A percentile compares a stretch with the other conserved stretches of the same genome.
Evolutionary conservation across 2,888 invertebrate species (phyloP).

Genomic region (Agrypnus murinus): DNA sequence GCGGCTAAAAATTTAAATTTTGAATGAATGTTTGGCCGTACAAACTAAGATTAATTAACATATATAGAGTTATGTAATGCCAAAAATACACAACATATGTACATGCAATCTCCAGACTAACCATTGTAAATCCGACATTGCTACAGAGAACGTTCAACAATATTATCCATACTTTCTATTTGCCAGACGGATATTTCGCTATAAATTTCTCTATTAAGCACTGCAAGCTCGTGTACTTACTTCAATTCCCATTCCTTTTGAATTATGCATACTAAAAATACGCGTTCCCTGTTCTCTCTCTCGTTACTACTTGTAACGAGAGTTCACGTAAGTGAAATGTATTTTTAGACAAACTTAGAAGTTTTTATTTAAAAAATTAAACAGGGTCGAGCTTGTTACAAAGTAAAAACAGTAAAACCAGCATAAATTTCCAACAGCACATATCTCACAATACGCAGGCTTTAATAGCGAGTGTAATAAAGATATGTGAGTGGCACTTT

Average conservation of each 20-base stretch:
- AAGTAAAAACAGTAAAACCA: conserved; percentile 20
- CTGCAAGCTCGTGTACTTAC: conserved; percentile 12
- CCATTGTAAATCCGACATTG: conserved; percentile 10
- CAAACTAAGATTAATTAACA: conserved; percentile 19
- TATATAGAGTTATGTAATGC: conserved; percentile 1
- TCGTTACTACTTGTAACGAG: neutral
- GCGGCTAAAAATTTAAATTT: conserved; percentile 7
- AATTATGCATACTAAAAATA: conserved; percentile 17
- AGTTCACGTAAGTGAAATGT: conserved; percentile 4
- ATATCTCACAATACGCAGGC: conserved; percentile 21
- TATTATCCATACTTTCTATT: conserved; percentile 27
- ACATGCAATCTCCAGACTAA: conserved; percentile 10
- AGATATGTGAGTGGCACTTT: conserved; percentile 48
- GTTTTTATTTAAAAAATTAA: conserved; percentile 15
- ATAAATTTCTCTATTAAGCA: conserved; percentile 32
- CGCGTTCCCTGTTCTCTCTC: neutral
- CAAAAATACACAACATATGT: conserved; percentile 32
- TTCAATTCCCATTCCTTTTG: conserved; percentile 16
- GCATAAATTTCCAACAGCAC: conserved; percentile 25
- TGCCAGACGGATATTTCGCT: conserved; percentile 29
- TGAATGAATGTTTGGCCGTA: neutral
- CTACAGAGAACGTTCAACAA: neutral
- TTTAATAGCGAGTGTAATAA: conserved; percentile 45
- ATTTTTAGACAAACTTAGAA: conserved; percentile 1
- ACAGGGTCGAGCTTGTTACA: conserved; percentile 14